Base-by-base conservation (phyloP, 2,113 vertebrate species). In the Xenopus laevis region DNA sequence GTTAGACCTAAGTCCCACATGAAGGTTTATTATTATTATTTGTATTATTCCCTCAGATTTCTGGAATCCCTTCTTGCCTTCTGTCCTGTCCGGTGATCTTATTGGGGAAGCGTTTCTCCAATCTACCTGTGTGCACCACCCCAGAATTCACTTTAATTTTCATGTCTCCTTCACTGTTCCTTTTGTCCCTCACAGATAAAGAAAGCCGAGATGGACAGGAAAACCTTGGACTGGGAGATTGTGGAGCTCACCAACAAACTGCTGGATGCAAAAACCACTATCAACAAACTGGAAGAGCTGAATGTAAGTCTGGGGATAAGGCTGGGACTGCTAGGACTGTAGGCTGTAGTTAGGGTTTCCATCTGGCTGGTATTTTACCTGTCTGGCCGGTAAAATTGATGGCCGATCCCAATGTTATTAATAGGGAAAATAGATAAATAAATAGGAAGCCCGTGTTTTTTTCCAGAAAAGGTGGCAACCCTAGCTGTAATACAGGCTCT, bases 171-270 rank as follows among this genome's bases (percentile, higher is more conserved):
- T 21, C 20, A 21, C 7, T 12, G 20, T 21, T 61, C 21, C 21
- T 27, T 13, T 10, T 61, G 20, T 13, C 59, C 21, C 16, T 20
- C 18, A 3, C 86, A 99, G 97, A 94, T 99, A 72, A 95, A 96
- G 87, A 98, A 98, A 83, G 96, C 97, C 58, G 96, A 99, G 87
- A 86, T 95, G 86, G 97, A 99, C 86, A 95, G 95, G 80, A 98
- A 97, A 83, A 98, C 94, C 0, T 90, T 98, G 88, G 96, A 99
- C 86, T 94, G 93, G 91, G 97, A 99, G 86, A 98, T 98, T 1
- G 97, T 99, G 83, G 96, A 96, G 83, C 94, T 99, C 69, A 98
- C 97, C 72, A 98, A 98, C 87, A 98, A 97, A 78, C 87, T 99
- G 52, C 87, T 99, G 78, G 96, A 99, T 55, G 95, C 97, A 78